Conservation (phyloP, 1,140 invertebrate species). For the Forficula auricularia region DNA sequence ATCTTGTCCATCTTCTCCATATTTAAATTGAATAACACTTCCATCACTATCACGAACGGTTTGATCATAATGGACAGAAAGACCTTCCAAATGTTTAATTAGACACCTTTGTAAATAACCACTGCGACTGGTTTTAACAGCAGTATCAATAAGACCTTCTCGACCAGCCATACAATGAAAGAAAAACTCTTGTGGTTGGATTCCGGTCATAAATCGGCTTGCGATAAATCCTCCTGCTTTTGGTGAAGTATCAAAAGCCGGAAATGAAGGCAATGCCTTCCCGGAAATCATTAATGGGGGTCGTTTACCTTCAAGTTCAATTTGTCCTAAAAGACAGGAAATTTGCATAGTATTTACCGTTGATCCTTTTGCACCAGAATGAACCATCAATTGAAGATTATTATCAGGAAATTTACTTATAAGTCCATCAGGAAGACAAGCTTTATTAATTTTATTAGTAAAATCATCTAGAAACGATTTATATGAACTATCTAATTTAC, state of each 20-base stretch:
- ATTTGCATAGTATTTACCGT: constrained; percentile 95
- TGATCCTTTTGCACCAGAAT: constrained; percentile 95
- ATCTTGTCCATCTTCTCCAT: constrained; percentile 96
- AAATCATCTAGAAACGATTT: constrained; percentile 63
- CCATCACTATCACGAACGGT: constrained; percentile 91
- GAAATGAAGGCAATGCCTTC: constrained; percentile 80
- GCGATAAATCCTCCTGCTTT: constrained; percentile 91
- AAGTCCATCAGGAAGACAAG: constrained; percentile 54
- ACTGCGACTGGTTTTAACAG: constrained; percentile 84
- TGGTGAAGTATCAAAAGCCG: constrained; percentile 75
- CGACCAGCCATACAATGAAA: constrained; percentile 99
- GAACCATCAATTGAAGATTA: constrained; percentile 93
- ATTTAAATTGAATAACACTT: constrained; percentile 78
- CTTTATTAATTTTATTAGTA: constrained; percentile 82
- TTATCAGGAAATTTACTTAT: constrained; percentile 80
- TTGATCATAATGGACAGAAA: constrained; percentile 77
- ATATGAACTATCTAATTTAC: constrained; percentile 68
- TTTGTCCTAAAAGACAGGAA: constrained; percentile 89
- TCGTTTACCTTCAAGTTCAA: constrained; percentile 93
- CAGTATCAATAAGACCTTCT: constrained; percentile 77
- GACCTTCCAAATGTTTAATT: constrained; percentile 93
- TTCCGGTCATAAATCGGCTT: constrained; percentile 90
- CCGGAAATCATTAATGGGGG: constrained; percentile 90
- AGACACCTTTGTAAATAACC: constrained; percentile 96
- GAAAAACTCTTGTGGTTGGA: constrained; percentile 94